Conservation (phyloP, 2,113 vertebrate genomes). For the Mesoclemmys tuberculata region DNA sequence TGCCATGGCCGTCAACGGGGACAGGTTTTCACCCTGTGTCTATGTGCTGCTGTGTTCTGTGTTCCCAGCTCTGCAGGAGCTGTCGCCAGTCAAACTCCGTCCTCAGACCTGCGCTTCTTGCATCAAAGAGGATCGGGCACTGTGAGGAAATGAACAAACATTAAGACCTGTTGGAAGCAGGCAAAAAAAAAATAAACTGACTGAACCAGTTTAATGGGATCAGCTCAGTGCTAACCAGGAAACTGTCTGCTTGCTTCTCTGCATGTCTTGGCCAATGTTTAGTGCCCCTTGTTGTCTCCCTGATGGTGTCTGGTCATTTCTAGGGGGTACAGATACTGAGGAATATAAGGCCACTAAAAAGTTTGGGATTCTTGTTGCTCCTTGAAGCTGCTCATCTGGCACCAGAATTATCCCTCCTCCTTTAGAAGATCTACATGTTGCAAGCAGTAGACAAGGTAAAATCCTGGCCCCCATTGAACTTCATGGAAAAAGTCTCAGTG, state of each 20-base stretch:
- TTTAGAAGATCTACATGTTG: neutral
- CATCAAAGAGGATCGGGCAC: neutral
- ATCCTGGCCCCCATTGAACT: neutral
- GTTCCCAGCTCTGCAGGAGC: neutral
- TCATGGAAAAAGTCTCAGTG: neutral
- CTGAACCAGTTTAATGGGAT: neutral
- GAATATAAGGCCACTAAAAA: neutral
- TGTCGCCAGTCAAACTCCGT: neutral
- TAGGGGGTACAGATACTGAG: neutral
- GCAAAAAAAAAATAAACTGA: neutral
- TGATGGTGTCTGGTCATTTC: neutral
- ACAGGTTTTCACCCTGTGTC: neutral
- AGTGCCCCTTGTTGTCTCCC: neutral
- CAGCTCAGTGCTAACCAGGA: neutral
- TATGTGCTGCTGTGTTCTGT: neutral
- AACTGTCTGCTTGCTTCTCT: neutral
- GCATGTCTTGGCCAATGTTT: neutral
- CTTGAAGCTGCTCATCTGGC: neutral
- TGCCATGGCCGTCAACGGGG: too few species aligned
- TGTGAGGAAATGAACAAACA: neutral
- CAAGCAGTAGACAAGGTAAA: neutral
- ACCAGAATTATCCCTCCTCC: neutral
- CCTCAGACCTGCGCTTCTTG: neutral
- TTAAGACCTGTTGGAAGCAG: neutral
- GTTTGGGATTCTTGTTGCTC: neutral